A percentile compares a stretch with the other conserved stretches of the same genome.
Evolutionary conservation across 2,797 vertebrate genomes (phyloP).

Genomic region (Hippopotamyrus pictus): DNA sequence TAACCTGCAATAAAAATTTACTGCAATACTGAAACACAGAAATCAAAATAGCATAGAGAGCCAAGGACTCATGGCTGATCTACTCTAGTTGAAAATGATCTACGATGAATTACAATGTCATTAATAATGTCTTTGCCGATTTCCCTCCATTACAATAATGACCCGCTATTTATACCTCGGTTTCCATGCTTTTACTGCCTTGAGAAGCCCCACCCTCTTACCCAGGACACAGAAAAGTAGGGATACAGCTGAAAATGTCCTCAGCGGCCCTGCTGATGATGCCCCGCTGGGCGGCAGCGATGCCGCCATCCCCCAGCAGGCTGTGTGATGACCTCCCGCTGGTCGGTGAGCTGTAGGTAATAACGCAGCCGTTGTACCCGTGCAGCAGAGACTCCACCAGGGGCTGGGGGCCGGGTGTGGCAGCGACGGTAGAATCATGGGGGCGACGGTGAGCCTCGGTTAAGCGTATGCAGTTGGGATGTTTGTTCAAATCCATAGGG

Average conservation of each 20-base stretch:
- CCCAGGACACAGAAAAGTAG: background rate
- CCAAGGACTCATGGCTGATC: background rate
- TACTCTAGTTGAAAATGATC: background rate
- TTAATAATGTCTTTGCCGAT: background rate
- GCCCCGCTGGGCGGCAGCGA: conserved; percentile 31
- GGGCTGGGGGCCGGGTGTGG: conserved; percentile 28
- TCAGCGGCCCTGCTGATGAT: conserved; percentile 40
- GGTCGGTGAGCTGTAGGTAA: conserved; percentile 37
- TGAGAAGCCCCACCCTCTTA: background rate
- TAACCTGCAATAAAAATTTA: background rate
- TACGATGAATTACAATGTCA: background rate
- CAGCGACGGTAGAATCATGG: background rate
- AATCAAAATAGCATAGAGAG: background rate
- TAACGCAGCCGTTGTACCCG: conserved; percentile 47
- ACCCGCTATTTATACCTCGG: background rate
- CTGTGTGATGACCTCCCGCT: conserved; percentile 30
- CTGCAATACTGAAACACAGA: background rate
- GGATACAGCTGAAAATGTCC: conserved; percentile 46
- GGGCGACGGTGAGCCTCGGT: background rate
- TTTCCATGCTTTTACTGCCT: background rate
- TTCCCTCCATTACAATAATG: background rate
- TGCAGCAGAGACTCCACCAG: conserved; percentile 42
- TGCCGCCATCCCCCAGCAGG: conserved; percentile 23
- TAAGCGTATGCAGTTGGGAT: background rate
- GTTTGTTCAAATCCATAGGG: background rate